Conservation (phyloP, 1,140 invertebrate genomes). For the Drosophila saltans region DNA sequence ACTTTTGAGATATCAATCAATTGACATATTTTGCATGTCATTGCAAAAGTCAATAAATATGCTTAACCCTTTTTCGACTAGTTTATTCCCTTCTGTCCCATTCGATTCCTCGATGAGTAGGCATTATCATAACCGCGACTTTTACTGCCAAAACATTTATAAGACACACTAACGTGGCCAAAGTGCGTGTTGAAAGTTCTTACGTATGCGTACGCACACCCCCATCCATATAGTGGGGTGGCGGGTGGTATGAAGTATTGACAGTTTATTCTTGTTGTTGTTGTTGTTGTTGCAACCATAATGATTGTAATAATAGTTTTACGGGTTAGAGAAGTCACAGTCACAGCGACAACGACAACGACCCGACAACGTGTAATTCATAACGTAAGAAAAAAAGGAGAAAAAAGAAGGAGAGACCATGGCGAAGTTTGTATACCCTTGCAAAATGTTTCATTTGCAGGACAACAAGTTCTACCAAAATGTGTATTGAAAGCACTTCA, state of each 20-base stretch:
- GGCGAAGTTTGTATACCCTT: too few relatives aligned
- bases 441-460: too few relatives aligned
- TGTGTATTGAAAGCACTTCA: too few relatives aligned
- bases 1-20: background rate
- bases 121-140: conserved; percentile 76
- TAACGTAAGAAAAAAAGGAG: too few relatives aligned
- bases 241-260: conserved; percentile 24
- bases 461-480: too few relatives aligned
- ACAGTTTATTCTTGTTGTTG: too few relatives aligned
- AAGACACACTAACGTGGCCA: conserved; percentile 46
- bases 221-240: conserved; percentile 19
- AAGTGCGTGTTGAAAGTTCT: conserved; percentile 72
- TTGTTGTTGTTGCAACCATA: conserved; percentile 41
- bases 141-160: conserved; percentile 81
- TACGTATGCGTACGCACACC: conserved; percentile 1
- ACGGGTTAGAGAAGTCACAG: conserved; percentile 79
- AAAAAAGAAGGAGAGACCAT: too few relatives aligned
- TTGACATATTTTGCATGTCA: conserved; percentile 38
- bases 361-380: conserved; percentile 59
- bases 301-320: conserved; percentile 80
- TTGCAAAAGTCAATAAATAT: conserved; percentile 37
- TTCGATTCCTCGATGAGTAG: conserved; percentile 61
- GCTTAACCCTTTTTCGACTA: conserved; percentile 35
- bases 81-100: conserved; percentile 14
- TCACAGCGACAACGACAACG: conserved; percentile 68